Evolutionary conservation across 2,797 vertebrate species (phyloP).

Genomic region (Spinibarbus caldwelli): DNA sequence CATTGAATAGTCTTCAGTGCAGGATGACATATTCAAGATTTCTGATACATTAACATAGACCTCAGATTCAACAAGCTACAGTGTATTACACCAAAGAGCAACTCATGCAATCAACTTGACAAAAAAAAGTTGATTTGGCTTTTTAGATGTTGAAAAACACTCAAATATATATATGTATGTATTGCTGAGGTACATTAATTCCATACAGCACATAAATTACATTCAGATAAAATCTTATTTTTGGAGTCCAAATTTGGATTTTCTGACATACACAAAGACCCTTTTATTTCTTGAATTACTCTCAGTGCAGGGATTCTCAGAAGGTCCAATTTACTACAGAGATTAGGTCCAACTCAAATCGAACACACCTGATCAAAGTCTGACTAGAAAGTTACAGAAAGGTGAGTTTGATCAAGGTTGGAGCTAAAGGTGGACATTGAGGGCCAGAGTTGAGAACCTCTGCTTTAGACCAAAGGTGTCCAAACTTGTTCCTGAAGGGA

Average conservation of each 20-base stretch:
- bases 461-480: neutral
- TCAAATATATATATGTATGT: neutral
- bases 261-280: neutral
- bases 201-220: slow-evolving; percentile 2
- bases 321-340: neutral
- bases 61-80: neutral
- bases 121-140: neutral
- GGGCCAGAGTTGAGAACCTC: neutral
- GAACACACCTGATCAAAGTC: neutral
- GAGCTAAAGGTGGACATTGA: neutral
- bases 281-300: neutral
- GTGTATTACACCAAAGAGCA: neutral
- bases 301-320: neutral
- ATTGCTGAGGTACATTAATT: slow-evolving; percentile 14
- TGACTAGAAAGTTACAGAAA: neutral
- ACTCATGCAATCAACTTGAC: neutral
- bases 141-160: neutral
- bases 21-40: neutral
- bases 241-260: neutral
- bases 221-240: slow-evolving; percentile 5
- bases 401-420: neutral
- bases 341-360: neutral
- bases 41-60: neutral
- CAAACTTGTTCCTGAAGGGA: neutral
- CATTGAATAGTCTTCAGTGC: neutral